Evolutionary conservation across 2,113 vertebrate genomes (phyloP).

Genomic region (Saiga tatarica): DNA sequence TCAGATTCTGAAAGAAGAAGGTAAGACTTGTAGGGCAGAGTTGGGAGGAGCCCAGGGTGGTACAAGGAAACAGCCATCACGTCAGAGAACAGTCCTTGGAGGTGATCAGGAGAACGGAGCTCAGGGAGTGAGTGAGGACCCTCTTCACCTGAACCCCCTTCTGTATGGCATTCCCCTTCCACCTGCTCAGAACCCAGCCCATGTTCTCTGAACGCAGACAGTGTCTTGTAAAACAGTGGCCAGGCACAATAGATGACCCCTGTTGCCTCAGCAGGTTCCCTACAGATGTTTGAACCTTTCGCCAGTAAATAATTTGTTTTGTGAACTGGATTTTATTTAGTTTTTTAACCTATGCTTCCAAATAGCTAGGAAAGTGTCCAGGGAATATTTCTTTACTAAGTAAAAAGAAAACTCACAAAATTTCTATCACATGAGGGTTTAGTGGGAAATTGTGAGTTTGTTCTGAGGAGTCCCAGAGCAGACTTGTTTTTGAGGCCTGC

Average conservation of each 20-base stretch:
- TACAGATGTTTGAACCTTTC: neutral
- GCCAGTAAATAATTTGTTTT: neutral
- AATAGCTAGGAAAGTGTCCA: neutral
- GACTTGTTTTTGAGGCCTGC: constrained; percentile 1
- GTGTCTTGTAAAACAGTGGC: neutral
- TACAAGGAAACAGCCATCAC: neutral
- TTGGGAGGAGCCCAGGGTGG: neutral
- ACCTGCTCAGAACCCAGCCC: neutral
- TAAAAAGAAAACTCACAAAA: neutral
- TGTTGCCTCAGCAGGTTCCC: neutral
- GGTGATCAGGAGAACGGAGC: neutral
- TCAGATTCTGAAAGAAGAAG: constrained; percentile 73
- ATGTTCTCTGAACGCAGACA: neutral
- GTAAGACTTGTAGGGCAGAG: constrained; percentile 44
- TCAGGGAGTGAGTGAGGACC: neutral
- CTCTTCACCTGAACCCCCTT: neutral
- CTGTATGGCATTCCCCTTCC: neutral
- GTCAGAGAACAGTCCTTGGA: neutral
- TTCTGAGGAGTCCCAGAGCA: neutral
- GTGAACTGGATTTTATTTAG: constrained; percentile 6
- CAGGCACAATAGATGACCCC: neutral
- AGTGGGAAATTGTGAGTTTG: neutral
- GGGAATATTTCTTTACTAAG: neutral
- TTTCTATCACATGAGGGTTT: neutral
- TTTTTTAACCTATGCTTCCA: neutral